These are phyloP conservation scores for Nymphalis urticae DNA, from an alignment of 2,888 invertebrate species.

Conservation along the genomic window DNA sequence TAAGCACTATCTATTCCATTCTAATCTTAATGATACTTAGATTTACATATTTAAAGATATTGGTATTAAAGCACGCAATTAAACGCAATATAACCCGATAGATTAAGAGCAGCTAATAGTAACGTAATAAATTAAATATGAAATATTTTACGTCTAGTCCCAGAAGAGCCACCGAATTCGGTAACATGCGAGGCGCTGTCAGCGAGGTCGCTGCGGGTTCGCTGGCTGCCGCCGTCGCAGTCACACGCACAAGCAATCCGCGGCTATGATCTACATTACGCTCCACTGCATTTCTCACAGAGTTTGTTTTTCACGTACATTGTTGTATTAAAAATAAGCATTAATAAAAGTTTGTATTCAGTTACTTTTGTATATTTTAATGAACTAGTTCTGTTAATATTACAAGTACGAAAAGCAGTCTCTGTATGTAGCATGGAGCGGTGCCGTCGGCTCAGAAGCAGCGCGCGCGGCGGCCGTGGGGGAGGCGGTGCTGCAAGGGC, in stretches of 20 bases:
- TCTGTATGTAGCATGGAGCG: constrained; percentile 42
- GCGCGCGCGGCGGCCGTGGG: constrained; percentile 45
- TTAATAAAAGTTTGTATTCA: background rate
- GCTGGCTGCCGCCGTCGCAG: constrained; percentile 82
- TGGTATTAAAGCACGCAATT: too few species aligned
- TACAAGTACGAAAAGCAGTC: too few species aligned
- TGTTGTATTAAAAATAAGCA: background rate
- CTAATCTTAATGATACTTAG: too few species aligned
- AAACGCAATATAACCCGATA: too few species aligned
- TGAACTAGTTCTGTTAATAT: too few species aligned
- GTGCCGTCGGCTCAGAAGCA: constrained; percentile 38
- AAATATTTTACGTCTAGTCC: constrained; percentile 71
- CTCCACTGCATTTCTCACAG: constrained; percentile 65
- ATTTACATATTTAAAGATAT: too few species aligned
- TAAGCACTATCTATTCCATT: too few species aligned
- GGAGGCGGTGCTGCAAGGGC: constrained; percentile 83
- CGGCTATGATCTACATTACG: constrained; percentile 91
- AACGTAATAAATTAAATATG: too few species aligned
- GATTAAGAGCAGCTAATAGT: too few species aligned
- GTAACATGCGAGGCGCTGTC: constrained; percentile 86
- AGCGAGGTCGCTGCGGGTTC: constrained; percentile 86
- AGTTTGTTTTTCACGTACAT: constrained; percentile 45
- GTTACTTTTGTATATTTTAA: too few species aligned
- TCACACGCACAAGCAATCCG: constrained; percentile 83
- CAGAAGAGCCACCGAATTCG: constrained; percentile 85